Base-by-base conservation (phyloP, 2,888 invertebrate species). In the Tortrix viridana region DNA sequence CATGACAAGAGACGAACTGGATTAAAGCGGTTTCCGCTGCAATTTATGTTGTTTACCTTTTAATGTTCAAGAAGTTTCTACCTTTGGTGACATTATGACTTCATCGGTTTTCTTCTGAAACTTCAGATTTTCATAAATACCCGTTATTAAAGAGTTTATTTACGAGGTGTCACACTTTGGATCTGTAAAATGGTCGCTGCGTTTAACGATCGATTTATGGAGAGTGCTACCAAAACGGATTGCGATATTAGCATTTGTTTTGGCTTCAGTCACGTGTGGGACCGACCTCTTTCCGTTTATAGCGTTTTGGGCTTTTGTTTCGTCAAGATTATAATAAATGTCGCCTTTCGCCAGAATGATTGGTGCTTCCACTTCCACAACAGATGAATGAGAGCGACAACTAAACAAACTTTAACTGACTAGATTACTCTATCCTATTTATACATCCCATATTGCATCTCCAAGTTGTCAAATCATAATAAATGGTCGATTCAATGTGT, bases 221-320 rank as follows among this genome's bases (percentile, higher is more conserved):
- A 68, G 74, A 72, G 74, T 76, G 77, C 76, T 77, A 74, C 82
- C 79, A 76, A 86, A 83, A 79, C 77, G 79, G 76, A 81, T 82
- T 75, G 79, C 69, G 72, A 74, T 82, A 77, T 79, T 79, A 82
- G 79, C 74, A 69, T 52, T 77, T 89, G 89, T 89, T 89, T 85
- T 85, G 80, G 73, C 79, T 89, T 82, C 72, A 77, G 86, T 84
- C 89, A 89, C 87, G 88, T 79, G 75, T 81, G 70, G 65, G 63
- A 56, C 60, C 63, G 60, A 66, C 65, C 69, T 68, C 65, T 73
- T 74, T 75, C 72, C 71, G 71, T 74, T 72, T 75, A 65, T 65
- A 65, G 61, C 65, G 62, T 55, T 67, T 55, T 20, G 26, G 60
- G 58, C 53, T 59, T 66, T 67, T 64, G 67, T 46, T 61, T 57